phyloP scores from a whole-genome alignment of 1,140 invertebrate genomes.

The Callitettix versicolor region DNA sequence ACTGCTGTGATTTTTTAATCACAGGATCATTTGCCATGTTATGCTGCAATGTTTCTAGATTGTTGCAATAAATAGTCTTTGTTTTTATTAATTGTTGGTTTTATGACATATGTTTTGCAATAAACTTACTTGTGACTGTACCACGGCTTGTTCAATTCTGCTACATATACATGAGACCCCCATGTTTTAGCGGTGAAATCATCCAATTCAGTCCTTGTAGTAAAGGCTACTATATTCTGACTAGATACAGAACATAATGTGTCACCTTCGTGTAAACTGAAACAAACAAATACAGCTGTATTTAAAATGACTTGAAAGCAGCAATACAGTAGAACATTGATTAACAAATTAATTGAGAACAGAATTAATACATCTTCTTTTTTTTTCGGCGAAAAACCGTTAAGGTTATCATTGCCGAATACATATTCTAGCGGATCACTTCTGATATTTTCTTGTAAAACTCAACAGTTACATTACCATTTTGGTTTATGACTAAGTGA shows the following conservation, averaged over 20 bases:
- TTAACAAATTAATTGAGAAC: too few species aligned
- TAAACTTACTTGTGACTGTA: slow-evolving; percentile 55
- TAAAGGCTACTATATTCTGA: slow-evolving; percentile 71
- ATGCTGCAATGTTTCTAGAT: too few species aligned
- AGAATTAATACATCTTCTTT: neutral
- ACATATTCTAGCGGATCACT: too few species aligned
- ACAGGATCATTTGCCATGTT: too few species aligned
- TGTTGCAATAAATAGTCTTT: too few species aligned
- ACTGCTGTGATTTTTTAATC: too few species aligned
- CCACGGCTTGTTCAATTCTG: slow-evolving; percentile 79
- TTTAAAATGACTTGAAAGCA: too few species aligned
- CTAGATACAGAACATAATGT: slow-evolving; percentile 43
- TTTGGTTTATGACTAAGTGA: neutral
- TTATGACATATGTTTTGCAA: neutral
- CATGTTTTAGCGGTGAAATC: slow-evolving; percentile 53
- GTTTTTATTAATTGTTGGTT: too few species aligned
- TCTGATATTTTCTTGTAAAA: neutral
- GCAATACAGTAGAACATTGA: too few species aligned
- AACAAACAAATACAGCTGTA: slow-evolving; percentile 1
- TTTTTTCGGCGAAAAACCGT: too few species aligned
- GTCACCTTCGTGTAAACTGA: slow-evolving; percentile 23
- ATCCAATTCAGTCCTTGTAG: slow-evolving; percentile 54
- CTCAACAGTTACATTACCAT: neutral
- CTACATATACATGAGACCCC: slow-evolving; percentile 73
- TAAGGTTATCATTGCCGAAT: too few species aligned